Evolutionary conservation across 2,797 vertebrate genomes (phyloP).

Genomic region (Luscinia megarhynchos): DNA sequence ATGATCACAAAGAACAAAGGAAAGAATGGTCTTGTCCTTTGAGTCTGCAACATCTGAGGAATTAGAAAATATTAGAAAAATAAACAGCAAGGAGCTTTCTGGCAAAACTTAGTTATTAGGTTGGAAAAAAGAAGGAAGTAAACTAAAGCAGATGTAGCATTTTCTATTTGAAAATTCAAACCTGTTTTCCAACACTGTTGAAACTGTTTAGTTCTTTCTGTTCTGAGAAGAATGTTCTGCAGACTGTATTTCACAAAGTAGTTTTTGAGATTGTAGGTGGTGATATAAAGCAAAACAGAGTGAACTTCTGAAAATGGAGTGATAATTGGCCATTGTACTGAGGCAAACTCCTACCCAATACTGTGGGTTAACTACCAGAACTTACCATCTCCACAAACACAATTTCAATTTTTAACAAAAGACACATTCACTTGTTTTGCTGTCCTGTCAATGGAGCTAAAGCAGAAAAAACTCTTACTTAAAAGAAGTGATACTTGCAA

Average conservation of each 20-base stretch:
- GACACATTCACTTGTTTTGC: not conserved
- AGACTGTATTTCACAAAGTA: not conserved
- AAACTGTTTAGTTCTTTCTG: not conserved
- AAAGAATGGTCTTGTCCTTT: not conserved
- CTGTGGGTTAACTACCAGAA: not conserved
- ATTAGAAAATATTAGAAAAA: not conserved
- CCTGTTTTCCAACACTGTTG: not conserved
- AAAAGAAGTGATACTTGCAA: not conserved
- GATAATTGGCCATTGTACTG: not conserved
- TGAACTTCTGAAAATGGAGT: not conserved
- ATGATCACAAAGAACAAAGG: not conserved
- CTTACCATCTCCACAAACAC: not conserved
- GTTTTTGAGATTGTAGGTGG: not conserved
- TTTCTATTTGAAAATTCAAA: not conserved
- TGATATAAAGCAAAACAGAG: not conserved
- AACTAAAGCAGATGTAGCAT: not conserved
- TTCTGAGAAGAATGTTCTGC: not conserved
- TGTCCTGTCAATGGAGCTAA: not conserved
- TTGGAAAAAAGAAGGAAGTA: not conserved
- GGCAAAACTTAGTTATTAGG: not conserved
- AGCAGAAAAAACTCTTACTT: not conserved
- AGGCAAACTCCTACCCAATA: not conserved
- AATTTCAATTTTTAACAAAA: not conserved
- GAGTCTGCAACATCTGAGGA: not conserved
- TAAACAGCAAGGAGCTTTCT: not conserved